phyloP scores from a whole-genome alignment of 2,797 vertebrate genomes.

The Sebastes hubbsi region DNA sequence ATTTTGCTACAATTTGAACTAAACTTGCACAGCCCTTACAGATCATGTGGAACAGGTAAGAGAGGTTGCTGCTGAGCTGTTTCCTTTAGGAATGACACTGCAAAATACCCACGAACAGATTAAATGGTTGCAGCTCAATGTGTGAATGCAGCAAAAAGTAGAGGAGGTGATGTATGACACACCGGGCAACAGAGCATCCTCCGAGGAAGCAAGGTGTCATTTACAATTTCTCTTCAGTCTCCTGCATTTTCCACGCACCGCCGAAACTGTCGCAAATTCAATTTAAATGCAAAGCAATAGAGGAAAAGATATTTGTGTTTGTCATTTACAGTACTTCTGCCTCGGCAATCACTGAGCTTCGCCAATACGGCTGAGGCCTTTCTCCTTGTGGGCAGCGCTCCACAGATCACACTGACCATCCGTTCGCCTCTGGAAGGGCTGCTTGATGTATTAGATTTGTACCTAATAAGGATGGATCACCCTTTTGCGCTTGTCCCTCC shows the following conservation, averaged over 20 bases:
- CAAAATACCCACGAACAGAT: conserved; percentile 21
- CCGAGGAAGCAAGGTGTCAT: conserved; percentile 41
- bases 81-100: conserved; percentile 27
- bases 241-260: conserved; percentile 32
- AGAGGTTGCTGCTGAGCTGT: background rate
- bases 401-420: conserved; percentile 45
- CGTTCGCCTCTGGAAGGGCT: conserved; percentile 41
- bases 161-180: conserved; percentile 48
- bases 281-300: conserved; percentile 81
- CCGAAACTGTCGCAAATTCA: conserved; percentile 58
- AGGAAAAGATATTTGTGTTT: conserved; percentile 58
- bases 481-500: conserved; percentile 37
- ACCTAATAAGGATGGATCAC: conserved; percentile 70
- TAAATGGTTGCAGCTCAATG: conserved; percentile 3
- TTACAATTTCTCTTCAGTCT: conserved; percentile 45
- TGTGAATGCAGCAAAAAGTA: conserved; percentile 4
- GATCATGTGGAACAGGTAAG: background rate
- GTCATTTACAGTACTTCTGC: conserved; percentile 50
- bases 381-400: conserved; percentile 25
- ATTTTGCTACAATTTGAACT: background rate
- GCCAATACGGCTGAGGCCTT: background rate
- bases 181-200: conserved; percentile 24
- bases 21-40: background rate
- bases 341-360: conserved; percentile 21
- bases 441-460: conserved; percentile 60